Evolutionary conservation across 2,888 invertebrate species (phyloP).

Genomic region (Eucriotettix oculatus): DNA sequence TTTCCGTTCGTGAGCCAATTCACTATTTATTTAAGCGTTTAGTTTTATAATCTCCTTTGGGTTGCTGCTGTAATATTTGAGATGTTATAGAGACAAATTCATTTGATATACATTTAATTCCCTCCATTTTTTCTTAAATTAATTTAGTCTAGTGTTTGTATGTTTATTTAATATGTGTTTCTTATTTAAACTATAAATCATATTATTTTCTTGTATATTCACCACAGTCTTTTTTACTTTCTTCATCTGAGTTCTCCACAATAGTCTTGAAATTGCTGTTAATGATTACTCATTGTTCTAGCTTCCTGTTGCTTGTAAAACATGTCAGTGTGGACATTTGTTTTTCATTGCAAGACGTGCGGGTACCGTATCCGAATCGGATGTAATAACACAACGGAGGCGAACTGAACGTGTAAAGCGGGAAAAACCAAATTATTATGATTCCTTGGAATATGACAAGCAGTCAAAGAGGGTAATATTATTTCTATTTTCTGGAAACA

Average conservation of each 20-base stretch:
- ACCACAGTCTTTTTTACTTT: neutral
- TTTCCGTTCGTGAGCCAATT: too few relatives aligned
- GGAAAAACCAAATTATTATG: slow-evolving; percentile 68
- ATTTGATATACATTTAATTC: neutral
- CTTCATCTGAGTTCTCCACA: neutral
- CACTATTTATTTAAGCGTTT: too few relatives aligned
- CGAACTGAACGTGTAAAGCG: slow-evolving; percentile 56
- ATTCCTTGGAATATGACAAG: slow-evolving; percentile 64
- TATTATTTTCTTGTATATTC: neutral
- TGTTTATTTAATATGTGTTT: neutral
- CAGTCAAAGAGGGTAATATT: slow-evolving; percentile 42
- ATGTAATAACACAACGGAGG: slow-evolving; percentile 34
- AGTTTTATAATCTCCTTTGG: too few relatives aligned
- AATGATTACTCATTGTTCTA: slow-evolving; percentile 20
- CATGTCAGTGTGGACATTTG: slow-evolving; percentile 67
- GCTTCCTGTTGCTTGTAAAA: slow-evolving; percentile 73
- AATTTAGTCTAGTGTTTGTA: neutral
- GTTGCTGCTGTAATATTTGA: too few relatives aligned
- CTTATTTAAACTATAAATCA: neutral
- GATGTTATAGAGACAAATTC: too few relatives aligned
- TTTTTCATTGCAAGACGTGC: slow-evolving; percentile 53
- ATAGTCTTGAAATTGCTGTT: neutral
- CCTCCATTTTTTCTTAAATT: neutral
- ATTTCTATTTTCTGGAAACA: neutral
- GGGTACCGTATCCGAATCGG: slow-evolving; percentile 12